phyloP scores from a whole-genome alignment of 2,113 vertebrate genomes.

The Climacteris rufus region DNA sequence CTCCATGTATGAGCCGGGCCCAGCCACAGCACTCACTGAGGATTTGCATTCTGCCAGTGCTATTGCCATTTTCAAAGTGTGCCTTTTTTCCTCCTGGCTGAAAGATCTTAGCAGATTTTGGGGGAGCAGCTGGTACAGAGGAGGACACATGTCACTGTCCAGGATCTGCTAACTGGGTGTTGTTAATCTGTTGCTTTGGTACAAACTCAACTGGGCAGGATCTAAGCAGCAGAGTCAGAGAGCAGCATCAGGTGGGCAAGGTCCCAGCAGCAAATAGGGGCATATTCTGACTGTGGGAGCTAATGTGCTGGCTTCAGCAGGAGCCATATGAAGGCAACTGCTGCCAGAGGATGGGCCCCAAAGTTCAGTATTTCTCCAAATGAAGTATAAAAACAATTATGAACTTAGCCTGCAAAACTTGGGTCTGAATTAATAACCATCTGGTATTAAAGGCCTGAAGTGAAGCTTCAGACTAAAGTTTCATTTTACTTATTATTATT shows the following conservation, averaged over 20 bases:
- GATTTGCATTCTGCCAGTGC: not conserved
- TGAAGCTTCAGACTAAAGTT: not conserved
- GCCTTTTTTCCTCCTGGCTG: not conserved
- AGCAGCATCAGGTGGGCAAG: not conserved
- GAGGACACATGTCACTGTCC: accelerated
- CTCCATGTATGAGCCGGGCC: accelerated
- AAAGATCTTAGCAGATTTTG: not conserved
- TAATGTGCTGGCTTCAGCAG: not conserved
- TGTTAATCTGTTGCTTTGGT: not conserved
- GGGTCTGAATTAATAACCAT: not conserved
- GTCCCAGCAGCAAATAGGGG: not conserved
- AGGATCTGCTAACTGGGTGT: not conserved
- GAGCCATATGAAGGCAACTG: not conserved
- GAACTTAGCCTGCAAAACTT: not conserved
- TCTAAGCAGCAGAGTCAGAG: not conserved
- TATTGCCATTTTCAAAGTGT: not conserved
- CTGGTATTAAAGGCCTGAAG: conserved; percentile 2
- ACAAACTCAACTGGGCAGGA: not conserved
- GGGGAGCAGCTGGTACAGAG: not conserved
- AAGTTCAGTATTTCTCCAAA: not conserved
- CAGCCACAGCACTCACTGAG: accelerated
- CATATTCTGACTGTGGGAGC: not conserved
- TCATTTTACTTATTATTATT: not conserved
- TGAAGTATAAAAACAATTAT: not conserved
- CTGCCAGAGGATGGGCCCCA: not conserved